Base-by-base conservation (phyloP, 1,140 invertebrate species). In the Gerris buenoi region DNA sequence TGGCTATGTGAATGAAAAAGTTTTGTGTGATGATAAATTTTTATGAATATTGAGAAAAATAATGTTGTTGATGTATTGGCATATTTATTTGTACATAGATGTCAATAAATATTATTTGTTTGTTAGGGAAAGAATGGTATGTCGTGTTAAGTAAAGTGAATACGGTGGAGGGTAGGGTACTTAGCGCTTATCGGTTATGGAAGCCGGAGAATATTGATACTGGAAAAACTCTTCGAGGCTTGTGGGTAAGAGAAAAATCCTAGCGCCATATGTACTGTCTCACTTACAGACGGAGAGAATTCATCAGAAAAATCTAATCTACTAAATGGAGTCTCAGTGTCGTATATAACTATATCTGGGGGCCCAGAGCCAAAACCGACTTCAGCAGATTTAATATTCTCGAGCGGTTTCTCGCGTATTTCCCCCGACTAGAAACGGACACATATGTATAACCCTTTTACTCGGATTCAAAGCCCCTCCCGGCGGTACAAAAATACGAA, bases 301-400 rank as follows among this genome's bases (percentile, higher is more conserved):
- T 60, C 58, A 60, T 60, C 58, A 60, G 58, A 60, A 15, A 60
- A 60, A 60, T 60, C 58, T 60, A 60, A 60, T 60, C 58, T 60
- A 25, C 58, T 25, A 60, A 60, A 60, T 60, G 58, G 58, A 60
- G 33, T 46, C 33, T 46, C 33, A 46, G 5, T 46, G 33, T 46
- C 33, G 33, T 46, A 46, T 46, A 18, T 46, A 46, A 46, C 33
- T 46, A 46, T 46, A 46, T 46, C 5, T 46, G 33, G 33, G 33
- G 18, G 33, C 33, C 33, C 33, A 18, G 33, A 46, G 33, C 33
- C 33, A 46, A 46, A 46, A 46, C 33, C 33, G 33, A 46, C 33
- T 46, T 46, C 5, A 46, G 33, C 33, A 46, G 33, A 60, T 60
- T 60, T 60, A 60, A 60, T 60, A 60, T 60, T 60, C 58, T 60